Percentiles rank a stretch among this genome's conserved stretches.
phyloP scores from a whole-genome alignment of 2,888 invertebrate species.

The Rhabditoides inermis region DNA sequence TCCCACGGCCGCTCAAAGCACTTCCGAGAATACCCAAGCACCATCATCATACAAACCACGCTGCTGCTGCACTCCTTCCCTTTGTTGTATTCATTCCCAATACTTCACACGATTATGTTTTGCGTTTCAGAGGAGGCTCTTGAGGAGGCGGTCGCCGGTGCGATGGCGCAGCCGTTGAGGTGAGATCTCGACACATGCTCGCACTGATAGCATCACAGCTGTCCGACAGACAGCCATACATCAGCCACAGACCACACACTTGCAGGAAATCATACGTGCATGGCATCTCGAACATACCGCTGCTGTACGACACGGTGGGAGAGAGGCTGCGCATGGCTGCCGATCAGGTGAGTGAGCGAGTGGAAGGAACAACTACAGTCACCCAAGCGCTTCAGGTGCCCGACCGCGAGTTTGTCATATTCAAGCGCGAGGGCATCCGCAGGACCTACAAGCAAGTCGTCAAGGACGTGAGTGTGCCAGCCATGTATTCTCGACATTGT shows the following conservation, averaged over 20 bases:
- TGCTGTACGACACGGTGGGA: conserved; percentile 48
- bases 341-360: conserved; percentile 21
- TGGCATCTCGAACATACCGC: conserved; percentile 34
- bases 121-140: no score
- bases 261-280: conserved; percentile 42
- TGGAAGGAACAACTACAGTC: neutral
- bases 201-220: neutral
- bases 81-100: no score
- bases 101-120: no score
- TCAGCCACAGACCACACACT: neutral
- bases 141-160: no score
- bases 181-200: neutral
- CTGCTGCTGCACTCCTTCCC: no score
- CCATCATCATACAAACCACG: no score
- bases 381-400: conserved; percentile 29
- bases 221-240: no score
- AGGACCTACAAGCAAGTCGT: conserved; percentile 45
- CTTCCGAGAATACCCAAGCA: no score
- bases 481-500: neutral
- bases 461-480: conserved; percentile 33
- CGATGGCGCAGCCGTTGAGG: conserved; percentile 6
- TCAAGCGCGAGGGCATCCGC: conserved; percentile 40
- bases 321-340: conserved; percentile 42
- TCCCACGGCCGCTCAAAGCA: no score
- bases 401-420: conserved; percentile 48